phyloP scores from a whole-genome alignment of 2,888 invertebrate species.

The Azorinus chamasolen region DNA sequence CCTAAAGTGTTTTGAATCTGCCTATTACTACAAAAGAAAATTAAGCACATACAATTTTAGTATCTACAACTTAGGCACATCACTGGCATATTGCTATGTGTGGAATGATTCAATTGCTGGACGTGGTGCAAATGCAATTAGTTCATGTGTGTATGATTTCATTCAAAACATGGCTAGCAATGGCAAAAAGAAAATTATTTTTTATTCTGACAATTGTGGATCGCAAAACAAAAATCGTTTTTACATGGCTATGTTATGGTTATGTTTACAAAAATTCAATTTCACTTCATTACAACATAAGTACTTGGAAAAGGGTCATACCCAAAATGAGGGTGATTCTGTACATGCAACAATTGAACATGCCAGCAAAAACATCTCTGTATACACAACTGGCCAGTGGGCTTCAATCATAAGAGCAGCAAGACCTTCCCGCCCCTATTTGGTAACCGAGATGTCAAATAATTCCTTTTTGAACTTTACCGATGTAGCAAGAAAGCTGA shows the following conservation, averaged over 20 bases:
- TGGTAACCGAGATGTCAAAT: slow-evolving; percentile 2
- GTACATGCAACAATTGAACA: slow-evolving; percentile 22
- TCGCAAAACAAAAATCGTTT: slow-evolving; percentile 15
- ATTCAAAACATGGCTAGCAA: neutral
- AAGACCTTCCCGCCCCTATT: slow-evolving; percentile 18
- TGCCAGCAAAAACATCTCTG: slow-evolving; percentile 8
- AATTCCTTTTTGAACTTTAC: slow-evolving; percentile 19
- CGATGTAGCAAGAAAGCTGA: neutral
- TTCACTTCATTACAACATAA: slow-evolving; percentile 1
- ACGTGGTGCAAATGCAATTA: slow-evolving; percentile 12
- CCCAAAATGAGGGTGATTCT: slow-evolving; percentile 15
- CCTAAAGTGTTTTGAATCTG: slow-evolving; percentile 43
- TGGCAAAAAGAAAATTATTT: slow-evolving; percentile 15
- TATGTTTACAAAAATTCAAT: slow-evolving; percentile 10
- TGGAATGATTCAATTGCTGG: slow-evolving; percentile 43
- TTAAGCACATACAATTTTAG: slow-evolving; percentile 48
- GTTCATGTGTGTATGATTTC: slow-evolving; percentile 20
- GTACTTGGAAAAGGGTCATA: slow-evolving; percentile 30
- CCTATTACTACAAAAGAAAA: slow-evolving; percentile 29
- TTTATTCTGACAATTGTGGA: slow-evolving; percentile 23
- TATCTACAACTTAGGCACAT: slow-evolving; percentile 37
- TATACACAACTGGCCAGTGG: too few species aligned
- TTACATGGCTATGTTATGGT: slow-evolving; percentile 21
- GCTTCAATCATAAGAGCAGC: too few species aligned
- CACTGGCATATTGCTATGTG: slow-evolving; percentile 33